A percentile compares a stretch with the other conserved stretches of the same genome.
These are phyloP conservation scores for Hydrocynus forskahlii DNA, from an alignment of 2,797 vertebrate genomes.

Conservation along the genomic window DNA sequence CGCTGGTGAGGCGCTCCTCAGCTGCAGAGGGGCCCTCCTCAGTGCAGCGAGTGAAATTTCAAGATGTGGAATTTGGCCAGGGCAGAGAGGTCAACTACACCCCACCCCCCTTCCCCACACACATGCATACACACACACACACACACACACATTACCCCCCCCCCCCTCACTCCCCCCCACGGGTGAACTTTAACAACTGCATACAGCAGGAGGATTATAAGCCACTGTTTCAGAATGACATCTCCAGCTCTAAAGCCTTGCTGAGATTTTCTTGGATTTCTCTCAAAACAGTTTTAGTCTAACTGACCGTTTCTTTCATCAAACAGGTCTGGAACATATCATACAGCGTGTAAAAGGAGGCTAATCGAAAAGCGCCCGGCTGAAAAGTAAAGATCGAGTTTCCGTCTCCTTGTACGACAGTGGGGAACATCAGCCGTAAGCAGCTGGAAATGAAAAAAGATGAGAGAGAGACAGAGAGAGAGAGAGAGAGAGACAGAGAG, in stretches of 20 bases:
- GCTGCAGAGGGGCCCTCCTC: slow-evolving; percentile 55
- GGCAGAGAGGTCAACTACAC: slow-evolving; percentile 57
- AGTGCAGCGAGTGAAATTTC: slow-evolving; percentile 61
- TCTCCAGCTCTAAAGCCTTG: slow-evolving; percentile 36
- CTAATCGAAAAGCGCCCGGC: background rate
- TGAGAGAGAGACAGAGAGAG: background rate
- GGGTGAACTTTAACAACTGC: slow-evolving; percentile 62
- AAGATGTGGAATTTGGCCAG: slow-evolving; percentile 63
- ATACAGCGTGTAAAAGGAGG: background rate
- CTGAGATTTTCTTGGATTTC: slow-evolving; percentile 7
- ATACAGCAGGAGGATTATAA: slow-evolving; percentile 29
- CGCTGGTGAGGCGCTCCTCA: slow-evolving; percentile 50
- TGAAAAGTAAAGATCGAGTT: slow-evolving; percentile 25
- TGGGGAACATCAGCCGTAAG: background rate
- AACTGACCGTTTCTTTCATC: background rate
- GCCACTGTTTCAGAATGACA: slow-evolving; percentile 40
- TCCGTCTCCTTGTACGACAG: background rate
- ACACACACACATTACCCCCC: background rate
- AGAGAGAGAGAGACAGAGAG: background rate
- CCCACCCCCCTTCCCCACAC: slow-evolving; percentile 15
- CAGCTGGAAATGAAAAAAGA: slow-evolving; percentile 11
- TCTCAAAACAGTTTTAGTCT: background rate
- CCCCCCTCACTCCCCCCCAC: background rate
- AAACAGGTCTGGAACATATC: background rate
- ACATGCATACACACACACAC: too few species aligned